Percentiles rank a stretch among this genome's conserved stretches.
phyloP scores from a whole-genome alignment of 2,888 invertebrate genomes.

The Microplitis deprimator region DNA sequence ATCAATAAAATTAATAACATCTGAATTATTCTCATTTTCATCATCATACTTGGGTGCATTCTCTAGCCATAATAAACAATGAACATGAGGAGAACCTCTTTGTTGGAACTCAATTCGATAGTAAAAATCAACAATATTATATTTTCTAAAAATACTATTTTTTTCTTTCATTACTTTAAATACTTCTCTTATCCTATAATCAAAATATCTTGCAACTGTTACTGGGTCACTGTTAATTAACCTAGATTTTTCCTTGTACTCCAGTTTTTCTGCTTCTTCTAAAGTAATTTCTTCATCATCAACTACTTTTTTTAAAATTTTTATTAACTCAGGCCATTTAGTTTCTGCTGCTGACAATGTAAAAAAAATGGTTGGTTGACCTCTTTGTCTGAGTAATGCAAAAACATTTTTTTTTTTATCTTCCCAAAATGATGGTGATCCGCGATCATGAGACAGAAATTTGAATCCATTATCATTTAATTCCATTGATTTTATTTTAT shows the following conservation, averaged over 20 bases:
- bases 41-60: conserved; percentile 29
- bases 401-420: neutral
- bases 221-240: neutral
- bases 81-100: conserved; percentile 9
- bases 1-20: conserved; percentile 44
- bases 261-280: neutral
- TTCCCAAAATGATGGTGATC: neutral
- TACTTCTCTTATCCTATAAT: neutral
- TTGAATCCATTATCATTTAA: neutral
- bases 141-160: neutral
- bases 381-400: neutral
- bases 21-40: conserved; percentile 43
- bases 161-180: neutral
- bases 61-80: conserved; percentile 24
- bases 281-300: neutral
- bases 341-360: neutral
- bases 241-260: neutral
- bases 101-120: neutral
- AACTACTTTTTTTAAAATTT: neutral
- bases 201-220: neutral
- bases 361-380: neutral
- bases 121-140: neutral
- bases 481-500: too few species aligned
- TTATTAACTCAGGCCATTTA: neutral
- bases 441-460: neutral